Percentiles rank a stretch among this genome's conserved stretches.
Conservation (phyloP, 2,113 vertebrate genomes). For the Sinocyclocheilus anshuiensis region DNA sequence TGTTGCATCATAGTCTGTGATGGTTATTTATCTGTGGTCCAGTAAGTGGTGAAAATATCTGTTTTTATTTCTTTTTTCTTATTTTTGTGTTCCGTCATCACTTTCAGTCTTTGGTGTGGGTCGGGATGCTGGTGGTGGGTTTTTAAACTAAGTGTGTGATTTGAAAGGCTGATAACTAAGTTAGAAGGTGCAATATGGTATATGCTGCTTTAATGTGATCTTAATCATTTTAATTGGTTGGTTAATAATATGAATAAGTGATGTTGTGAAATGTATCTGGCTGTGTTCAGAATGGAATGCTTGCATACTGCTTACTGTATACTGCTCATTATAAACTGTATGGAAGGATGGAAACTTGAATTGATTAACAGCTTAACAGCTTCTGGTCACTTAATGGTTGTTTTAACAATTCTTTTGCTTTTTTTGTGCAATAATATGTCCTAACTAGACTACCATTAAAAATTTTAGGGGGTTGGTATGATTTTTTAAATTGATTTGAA, state of each 20-base stretch:
- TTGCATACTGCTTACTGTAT: background rate
- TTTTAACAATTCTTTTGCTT: background rate
- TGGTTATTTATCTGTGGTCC: constrained; percentile 47
- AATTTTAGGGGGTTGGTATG: background rate
- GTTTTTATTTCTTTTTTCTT: constrained; percentile 36
- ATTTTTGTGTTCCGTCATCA: constrained; percentile 50
- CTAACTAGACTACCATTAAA: background rate
- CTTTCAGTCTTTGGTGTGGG: constrained; percentile 60
- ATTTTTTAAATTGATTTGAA: background rate
- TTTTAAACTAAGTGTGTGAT: background rate
- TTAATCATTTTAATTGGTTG: background rate
- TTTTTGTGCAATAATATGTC: background rate
- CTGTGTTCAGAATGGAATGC: background rate
- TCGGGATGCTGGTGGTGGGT: constrained; percentile 48
- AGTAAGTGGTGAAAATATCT: constrained; percentile 15
- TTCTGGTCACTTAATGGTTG: background rate
- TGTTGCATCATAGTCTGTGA: constrained; percentile 61
- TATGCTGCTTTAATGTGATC: background rate
- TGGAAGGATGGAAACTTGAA: background rate
- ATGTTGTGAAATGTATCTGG: background rate
- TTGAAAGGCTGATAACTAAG: background rate
- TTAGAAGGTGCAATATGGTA: background rate
- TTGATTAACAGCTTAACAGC: background rate
- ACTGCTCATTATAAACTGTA: background rate
- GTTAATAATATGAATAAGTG: background rate